phyloP scores from a whole-genome alignment of 2,888 invertebrate species.

The Syritta pipiens region DNA sequence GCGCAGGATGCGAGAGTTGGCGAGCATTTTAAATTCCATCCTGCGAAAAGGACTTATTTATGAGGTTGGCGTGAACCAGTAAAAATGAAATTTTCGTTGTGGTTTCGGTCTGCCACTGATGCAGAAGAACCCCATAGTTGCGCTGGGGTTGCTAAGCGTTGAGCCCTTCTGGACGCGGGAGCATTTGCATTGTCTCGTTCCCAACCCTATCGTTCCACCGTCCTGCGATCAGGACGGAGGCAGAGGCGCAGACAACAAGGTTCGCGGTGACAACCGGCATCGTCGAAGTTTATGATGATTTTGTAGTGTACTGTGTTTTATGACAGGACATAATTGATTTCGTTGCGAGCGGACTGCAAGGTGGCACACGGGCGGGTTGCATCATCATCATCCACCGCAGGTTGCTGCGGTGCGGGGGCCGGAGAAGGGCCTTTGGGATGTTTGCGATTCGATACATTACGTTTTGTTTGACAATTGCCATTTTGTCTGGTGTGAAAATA shows the following conservation, averaged over 20 bases:
- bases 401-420: too few species aligned
- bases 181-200: constrained; percentile 47
- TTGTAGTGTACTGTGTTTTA: constrained; percentile 58
- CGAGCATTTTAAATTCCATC: constrained; percentile 61
- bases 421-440: constrained; percentile 26
- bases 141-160: constrained; percentile 27
- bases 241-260: constrained; percentile 23
- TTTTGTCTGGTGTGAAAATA: constrained; percentile 65
- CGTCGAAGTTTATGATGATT: constrained; percentile 58
- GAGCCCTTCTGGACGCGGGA: constrained; percentile 20
- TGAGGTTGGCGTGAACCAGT: constrained; percentile 62
- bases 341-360: constrained; percentile 32
- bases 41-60: constrained; percentile 65
- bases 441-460: constrained; percentile 57
- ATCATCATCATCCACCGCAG: too few species aligned
- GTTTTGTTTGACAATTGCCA: constrained; percentile 61
- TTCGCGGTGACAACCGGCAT: constrained; percentile 54
- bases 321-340: constrained; percentile 62
- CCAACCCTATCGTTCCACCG: too few species aligned
- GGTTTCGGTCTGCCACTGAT: constrained; percentile 54
- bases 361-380: constrained; percentile 6
- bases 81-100: constrained; percentile 65
- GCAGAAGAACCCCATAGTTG: constrained; percentile 32
- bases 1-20: constrained; percentile 40
- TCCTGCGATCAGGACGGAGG: constrained; percentile 23